Evolutionary conservation across 2,888 invertebrate species (phyloP).

Genomic region (Halocaridina rubra): DNA sequence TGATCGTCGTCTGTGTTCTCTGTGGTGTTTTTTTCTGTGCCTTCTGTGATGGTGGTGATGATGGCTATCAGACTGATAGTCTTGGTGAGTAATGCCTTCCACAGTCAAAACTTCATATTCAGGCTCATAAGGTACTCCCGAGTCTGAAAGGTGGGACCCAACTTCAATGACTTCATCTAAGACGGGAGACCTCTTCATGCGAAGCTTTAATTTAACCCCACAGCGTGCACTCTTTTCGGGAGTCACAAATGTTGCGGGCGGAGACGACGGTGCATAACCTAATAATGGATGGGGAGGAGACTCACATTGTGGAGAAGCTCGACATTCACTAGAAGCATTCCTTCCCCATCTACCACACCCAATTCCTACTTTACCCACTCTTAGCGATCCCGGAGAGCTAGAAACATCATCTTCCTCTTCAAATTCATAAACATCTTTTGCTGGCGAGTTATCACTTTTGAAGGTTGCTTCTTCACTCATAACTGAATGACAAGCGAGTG

Average conservation of each 20-base stretch:
- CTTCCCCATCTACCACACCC: conserved; percentile 50
- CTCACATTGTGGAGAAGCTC: conserved; percentile 54
- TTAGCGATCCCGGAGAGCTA: conserved; percentile 38
- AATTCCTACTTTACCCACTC: conserved; percentile 35
- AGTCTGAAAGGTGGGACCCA: conserved; percentile 60
- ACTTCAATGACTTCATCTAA: conserved; percentile 83
- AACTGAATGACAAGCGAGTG: conserved; percentile 25
- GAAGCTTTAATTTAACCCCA: conserved; percentile 79
- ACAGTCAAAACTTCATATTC: conserved; percentile 62
- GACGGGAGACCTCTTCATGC: conserved; percentile 88
- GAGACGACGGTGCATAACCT: conserved; percentile 44
- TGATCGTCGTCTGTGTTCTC: conserved; percentile 48
- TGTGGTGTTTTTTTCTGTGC: conserved; percentile 46
- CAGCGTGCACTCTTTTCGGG: conserved; percentile 50
- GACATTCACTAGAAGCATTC: conserved; percentile 26
- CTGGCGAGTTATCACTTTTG: conserved; percentile 15
- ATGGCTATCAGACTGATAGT: conserved; percentile 41
- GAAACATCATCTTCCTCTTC: conserved; percentile 57
- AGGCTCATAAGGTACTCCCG: conserved; percentile 49
- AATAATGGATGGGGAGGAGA: conserved; percentile 53
- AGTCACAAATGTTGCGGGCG: conserved; percentile 27
- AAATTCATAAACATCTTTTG: conserved; percentile 63
- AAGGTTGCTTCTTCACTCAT: not conserved
- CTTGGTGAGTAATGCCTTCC: conserved; percentile 55
- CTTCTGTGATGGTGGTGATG: conserved; percentile 50